A percentile compares a stretch with the other conserved stretches of the same genome.
These are phyloP conservation scores for Mastigias papua DNA, from an alignment of 30 jellyfish, hydroid and myxozoan genomes.

Conservation along the genomic window DNA sequence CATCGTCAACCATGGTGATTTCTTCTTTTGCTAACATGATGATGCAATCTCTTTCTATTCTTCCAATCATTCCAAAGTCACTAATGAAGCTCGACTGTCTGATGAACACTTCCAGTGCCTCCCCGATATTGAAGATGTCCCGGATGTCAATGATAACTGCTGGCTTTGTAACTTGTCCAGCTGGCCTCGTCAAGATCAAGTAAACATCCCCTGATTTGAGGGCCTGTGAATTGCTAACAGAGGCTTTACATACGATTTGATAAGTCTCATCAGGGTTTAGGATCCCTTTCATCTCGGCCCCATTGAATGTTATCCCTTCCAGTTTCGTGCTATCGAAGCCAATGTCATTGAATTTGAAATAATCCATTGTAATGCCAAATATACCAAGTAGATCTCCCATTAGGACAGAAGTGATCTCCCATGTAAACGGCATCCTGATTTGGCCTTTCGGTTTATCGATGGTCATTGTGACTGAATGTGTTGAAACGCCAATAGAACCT, in stretches of 20 bases:
- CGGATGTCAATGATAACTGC: slow-evolving; percentile 51
- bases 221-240: slow-evolving; percentile 33
- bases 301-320: slow-evolving; percentile 50
- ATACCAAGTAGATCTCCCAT: slow-evolving; percentile 64
- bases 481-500: slow-evolving; percentile 38
- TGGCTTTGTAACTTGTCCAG: slow-evolving; percentile 48
- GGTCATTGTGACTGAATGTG: slow-evolving; percentile 16
- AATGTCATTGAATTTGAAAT: slow-evolving; percentile 51
- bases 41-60: slow-evolving; percentile 60
- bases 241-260: slow-evolving; percentile 65
- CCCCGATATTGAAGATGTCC: slow-evolving; percentile 49
- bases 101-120: slow-evolving; percentile 56
- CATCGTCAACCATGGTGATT: slow-evolving; percentile 58
- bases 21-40: slow-evolving; percentile 74
- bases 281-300: slow-evolving; percentile 55
- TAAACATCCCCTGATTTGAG: slow-evolving; percentile 42
- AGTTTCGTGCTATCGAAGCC: slow-evolving; percentile 59
- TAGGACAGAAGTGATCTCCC: slow-evolving; percentile 30
- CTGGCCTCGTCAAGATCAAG: slow-evolving; percentile 45
- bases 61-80: slow-evolving; percentile 68
- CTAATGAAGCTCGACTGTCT: slow-evolving; percentile 53
- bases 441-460: slow-evolving; percentile 35
- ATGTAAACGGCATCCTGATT: slow-evolving; percentile 21
- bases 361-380: slow-evolving; percentile 55
- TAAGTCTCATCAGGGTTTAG: slow-evolving; percentile 27